Conservation (phyloP, 2,113 vertebrate genomes). For the Struthidea cinerea region DNA sequence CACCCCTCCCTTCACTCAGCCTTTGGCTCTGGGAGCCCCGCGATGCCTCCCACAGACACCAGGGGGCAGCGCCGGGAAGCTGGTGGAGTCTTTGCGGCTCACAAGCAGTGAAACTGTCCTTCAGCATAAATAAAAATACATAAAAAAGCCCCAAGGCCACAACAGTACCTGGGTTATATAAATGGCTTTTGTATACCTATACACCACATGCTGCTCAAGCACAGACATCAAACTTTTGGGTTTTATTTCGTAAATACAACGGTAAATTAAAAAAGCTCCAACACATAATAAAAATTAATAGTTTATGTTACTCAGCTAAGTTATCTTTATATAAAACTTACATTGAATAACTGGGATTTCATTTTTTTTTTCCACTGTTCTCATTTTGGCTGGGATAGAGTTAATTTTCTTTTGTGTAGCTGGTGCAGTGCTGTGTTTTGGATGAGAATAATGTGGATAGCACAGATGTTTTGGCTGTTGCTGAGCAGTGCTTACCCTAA, state of each 20-base stretch:
- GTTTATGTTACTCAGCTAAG: neutral
- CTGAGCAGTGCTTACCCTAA: neutral
- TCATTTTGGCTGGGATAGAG: neutral
- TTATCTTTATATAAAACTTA: neutral
- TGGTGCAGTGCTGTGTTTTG: neutral
- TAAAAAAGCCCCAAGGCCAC: neutral
- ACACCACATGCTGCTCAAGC: neutral
- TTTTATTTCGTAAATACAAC: neutral
- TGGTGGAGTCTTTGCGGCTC: too few species aligned
- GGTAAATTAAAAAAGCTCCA: neutral
- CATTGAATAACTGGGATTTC: neutral
- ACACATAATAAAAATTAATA: neutral
- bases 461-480: neutral
- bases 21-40: neutral
- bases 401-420: neutral
- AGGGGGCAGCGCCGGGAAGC: constrained; percentile 50
- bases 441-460: neutral
- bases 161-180: neutral
- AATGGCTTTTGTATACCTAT: neutral
- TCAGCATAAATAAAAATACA: neutral
- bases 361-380: neutral
- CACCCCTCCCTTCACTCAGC: accelerated
- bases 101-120: neutral
- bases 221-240: neutral
- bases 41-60: neutral